phyloP scores from a whole-genome alignment of 1,140 invertebrate species.

The Ceratitis capitata region DNA sequence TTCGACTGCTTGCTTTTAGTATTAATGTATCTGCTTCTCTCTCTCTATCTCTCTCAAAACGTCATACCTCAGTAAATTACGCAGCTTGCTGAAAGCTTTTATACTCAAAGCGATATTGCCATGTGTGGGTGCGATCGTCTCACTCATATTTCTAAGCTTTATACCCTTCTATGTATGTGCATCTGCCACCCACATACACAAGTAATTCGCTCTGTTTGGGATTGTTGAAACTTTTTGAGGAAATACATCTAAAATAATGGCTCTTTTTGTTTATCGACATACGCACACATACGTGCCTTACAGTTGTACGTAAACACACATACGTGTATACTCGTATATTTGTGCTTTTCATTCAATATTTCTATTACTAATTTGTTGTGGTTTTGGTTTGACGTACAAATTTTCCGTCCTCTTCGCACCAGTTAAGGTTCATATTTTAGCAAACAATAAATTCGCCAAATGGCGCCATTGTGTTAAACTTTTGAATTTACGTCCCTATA shows the following conservation, averaged over 20 bases:
- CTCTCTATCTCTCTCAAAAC: background rate
- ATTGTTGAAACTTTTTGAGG: too few relatives aligned
- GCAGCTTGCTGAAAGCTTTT: background rate
- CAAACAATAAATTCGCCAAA: background rate
- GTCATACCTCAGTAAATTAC: background rate
- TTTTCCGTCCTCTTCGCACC: background rate
- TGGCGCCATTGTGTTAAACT: constrained; percentile 1
- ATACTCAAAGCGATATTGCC: background rate
- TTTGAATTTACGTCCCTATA: background rate
- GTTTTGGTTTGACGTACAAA: background rate
- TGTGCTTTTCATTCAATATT: background rate
- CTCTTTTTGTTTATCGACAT: too few relatives aligned
- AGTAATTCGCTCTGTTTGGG: background rate
- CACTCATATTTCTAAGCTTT: background rate
- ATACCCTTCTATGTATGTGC: background rate
- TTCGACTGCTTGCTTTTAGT: too few relatives aligned
- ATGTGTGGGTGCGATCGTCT: background rate
- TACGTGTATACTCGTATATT: background rate
- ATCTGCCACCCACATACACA: background rate
- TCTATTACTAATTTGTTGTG: constrained; percentile 22
- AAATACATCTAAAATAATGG: too few relatives aligned
- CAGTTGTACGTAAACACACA: too few relatives aligned
- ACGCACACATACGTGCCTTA: too few relatives aligned
- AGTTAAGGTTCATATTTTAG: background rate
- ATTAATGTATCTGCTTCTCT: background rate